Evolutionary conservation across 2,888 invertebrate genomes (phyloP), one percentile per base, ranked within the genome.

Genomic region (Dioctria linearis): DNA sequence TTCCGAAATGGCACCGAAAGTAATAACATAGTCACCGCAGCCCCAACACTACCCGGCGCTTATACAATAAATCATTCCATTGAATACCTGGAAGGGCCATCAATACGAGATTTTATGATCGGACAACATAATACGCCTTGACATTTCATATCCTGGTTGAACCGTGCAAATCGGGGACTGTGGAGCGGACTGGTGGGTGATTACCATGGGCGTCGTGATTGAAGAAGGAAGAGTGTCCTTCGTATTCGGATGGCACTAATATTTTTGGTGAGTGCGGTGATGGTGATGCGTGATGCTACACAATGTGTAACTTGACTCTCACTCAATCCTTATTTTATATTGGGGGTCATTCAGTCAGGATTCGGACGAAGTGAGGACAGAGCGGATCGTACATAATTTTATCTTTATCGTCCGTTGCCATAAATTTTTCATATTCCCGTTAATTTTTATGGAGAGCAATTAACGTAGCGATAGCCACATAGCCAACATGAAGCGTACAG

Each of bases 41-140:
- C 43, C 57, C 57, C 42, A 6, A 57, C 43, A 59, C 40, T 37
- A 40, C 42, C 42, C 13, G 40, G 57, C 73, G 25, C 25, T 25
- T 25, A 6, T 73, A 73, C 73, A 57, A 73, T 73, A 73, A 73
- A 73, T 73, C 73, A 73, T 73, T 73, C 57, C 59, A 73, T 59
- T 73, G 73, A 73, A 73, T 73, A 73, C 73, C 73, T 73, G 73
- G 57, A 73, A 73, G 73, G 57, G 73, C 73, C 43, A 59, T 73
- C 73, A 73, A 73, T 73, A 73, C 73, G 57, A 73, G 66, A 78
- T 65, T 78, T 78, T 66, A 78, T 78, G 66, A 78, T 78, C 54
- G 66, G 57, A 78, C 78, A 78, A 78, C 78, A 67, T 78, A 78
- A 78, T 78, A 78, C 67, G 57, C 49, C 46, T 78, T 78, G 78